Evolutionary conservation across 2,113 vertebrate species (phyloP), one percentile per base, ranked within the genome.

Genomic region (Prinia subflava): DNA sequence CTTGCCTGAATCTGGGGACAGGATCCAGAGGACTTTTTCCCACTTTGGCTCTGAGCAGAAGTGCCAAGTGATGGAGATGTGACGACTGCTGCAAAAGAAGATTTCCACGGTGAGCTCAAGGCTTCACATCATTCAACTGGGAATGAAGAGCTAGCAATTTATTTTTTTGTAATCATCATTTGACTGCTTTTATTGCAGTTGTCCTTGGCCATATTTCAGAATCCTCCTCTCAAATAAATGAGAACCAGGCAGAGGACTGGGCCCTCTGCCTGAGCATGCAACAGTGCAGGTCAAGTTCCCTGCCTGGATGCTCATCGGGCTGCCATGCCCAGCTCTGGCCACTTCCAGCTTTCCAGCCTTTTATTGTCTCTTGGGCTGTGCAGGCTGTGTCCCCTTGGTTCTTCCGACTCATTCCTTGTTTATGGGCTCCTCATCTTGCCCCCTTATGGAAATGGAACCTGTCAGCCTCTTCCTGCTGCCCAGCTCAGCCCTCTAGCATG

Each of bases 151-250:
- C 27, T 55, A 91, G n/a, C 13, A 49, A 70, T 41, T 53, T 25
- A 5, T 33, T 37, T 60, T 33, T 74, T 69, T 86, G 60, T 49
- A 11, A 88, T 46, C 9, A 5, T 67, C 35, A 27, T 59, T 81
- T 89, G 64, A 81, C 35, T 55, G 33, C 59, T 93, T 73, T 93
- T 86, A 67, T 67, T 92, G 86, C 86, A 92, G 86, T 73, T 37
- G 33, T 67, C 47, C 41, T 78, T 95, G 92, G 89, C 86, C 17
- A 1, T 37, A 31, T 56, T 92, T 96, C 83, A 90, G 83, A 83
- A 74, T 64, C 65, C 15, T 87, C 28, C 60, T 86, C 83, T 89
- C 44, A 47, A 47, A 85, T 30, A 91, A 79, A 88, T 65, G 59
- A 83, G 59, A 83, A 70, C 42, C 91, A 84, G 86, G 50, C n/a